A percentile compares a stretch with the other conserved stretches of the same genome.
Conservation (phyloP, 1,140 invertebrate genomes). For the Drosophila albomicans region DNA sequence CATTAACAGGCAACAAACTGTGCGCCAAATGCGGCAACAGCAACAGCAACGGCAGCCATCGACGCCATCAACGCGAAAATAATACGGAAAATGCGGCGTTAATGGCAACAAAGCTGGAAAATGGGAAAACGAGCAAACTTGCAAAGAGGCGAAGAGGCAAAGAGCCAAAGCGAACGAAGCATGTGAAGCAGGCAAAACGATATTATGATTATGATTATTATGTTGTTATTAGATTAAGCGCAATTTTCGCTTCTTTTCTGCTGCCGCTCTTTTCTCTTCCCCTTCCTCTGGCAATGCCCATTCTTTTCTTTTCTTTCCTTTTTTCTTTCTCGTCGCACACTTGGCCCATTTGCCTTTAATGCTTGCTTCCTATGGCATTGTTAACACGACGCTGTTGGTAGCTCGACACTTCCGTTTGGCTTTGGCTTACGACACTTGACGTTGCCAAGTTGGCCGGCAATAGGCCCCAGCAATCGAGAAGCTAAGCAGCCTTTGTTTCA, state of each 20-base stretch:
- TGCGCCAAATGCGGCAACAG: slow-evolving; percentile 66
- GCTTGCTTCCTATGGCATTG: slow-evolving; percentile 43
- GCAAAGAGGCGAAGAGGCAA: neutral
- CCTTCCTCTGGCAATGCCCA: slow-evolving; percentile 1
- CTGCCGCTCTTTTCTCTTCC: neutral
- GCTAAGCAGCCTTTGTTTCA: slow-evolving; percentile 54
- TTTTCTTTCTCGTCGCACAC: slow-evolving; percentile 3
- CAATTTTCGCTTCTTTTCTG: slow-evolving; percentile 75
- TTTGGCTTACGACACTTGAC: slow-evolving; percentile 79
- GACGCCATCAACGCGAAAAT: slow-evolving; percentile 76
- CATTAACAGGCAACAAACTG: slow-evolving; percentile 77
- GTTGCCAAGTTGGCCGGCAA: slow-evolving; percentile 17
- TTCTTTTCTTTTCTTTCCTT: slow-evolving; percentile 3
- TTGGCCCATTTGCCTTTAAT: slow-evolving; percentile 45
- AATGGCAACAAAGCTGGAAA: slow-evolving; percentile 62
- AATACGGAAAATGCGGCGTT: slow-evolving; percentile 78
- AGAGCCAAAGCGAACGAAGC: slow-evolving; percentile 9
- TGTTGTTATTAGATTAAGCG: slow-evolving; percentile 84
- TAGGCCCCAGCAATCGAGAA: slow-evolving; percentile 1
- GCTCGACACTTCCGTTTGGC: slow-evolving; percentile 69
- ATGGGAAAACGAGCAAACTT: neutral
- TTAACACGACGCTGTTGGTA: slow-evolving; percentile 53
- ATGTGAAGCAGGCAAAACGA: slow-evolving; percentile 70
- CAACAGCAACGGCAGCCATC: slow-evolving; percentile 37
- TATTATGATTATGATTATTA: slow-evolving; percentile 82